Conservation (phyloP, 2,888 invertebrate genomes). For the Anagyrus pseudococci region DNA sequence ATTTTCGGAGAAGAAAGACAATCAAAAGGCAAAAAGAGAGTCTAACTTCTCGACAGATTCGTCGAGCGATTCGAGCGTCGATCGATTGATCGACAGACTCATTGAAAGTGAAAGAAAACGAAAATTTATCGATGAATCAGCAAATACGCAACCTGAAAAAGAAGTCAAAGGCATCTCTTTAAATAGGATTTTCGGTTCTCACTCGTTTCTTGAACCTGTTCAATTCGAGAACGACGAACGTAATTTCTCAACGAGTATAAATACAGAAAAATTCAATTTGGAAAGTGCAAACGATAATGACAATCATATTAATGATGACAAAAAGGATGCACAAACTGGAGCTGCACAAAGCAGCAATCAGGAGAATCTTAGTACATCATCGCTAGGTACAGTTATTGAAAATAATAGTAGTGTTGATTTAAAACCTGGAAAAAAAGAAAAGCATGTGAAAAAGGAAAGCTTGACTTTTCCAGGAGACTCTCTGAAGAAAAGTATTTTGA, state of each 20-base stretch:
- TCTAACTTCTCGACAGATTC: conserved; percentile 17
- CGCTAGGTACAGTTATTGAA: neutral
- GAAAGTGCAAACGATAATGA: conserved; percentile 13
- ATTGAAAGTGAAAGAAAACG: conserved; percentile 29
- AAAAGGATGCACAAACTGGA: too few relatives aligned
- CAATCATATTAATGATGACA: neutral
- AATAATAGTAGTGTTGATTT: neutral
- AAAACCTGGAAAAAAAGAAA: neutral
- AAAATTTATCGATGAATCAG: conserved; percentile 14
- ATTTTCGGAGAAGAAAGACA: too few relatives aligned
- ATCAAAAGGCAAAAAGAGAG: too few relatives aligned
- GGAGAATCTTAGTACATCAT: neutral
- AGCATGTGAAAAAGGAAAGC: neutral
- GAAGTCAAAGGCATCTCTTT: conserved; percentile 14
- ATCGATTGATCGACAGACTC: conserved; percentile 29
- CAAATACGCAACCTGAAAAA: conserved; percentile 23
- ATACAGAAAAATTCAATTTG: conserved; percentile 1
- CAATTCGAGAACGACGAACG: conserved; percentile 7
- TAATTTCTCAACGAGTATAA: neutral
- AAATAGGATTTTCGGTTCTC: conserved; percentile 11
- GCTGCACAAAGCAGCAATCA: too few relatives aligned
- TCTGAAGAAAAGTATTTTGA: too few relatives aligned
- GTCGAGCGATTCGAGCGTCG: conserved; percentile 41
- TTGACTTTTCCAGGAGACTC: neutral
- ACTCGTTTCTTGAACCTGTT: conserved; percentile 24